Base-by-base conservation (phyloP, 2,888 invertebrate genomes). In the Trissolcus brochymenae region DNA sequence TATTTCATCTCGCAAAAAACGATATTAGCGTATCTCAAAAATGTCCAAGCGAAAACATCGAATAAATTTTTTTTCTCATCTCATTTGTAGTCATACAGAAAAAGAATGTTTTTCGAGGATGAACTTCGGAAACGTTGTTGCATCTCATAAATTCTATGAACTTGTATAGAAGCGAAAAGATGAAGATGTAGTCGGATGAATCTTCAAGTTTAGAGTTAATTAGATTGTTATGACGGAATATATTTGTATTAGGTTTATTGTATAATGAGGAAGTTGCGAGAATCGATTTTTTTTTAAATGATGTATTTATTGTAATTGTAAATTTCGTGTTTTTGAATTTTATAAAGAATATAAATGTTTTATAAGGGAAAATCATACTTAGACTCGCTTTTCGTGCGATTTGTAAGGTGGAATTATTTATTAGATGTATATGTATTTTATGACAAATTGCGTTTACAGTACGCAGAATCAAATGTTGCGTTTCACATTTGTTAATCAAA, bases 81-180 rank as follows among this genome's bases (percentile, higher is more conserved):
- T 55, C 62, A 62, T 71, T 67, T 35, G 35, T 35, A 59, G 66
- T 76, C 54, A 55, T 25, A 19, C 54, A 76, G 41, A 60, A 25
- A 19, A 64, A 64, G 46, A 66, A 62, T 67, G 67, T 72, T 76
- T 76, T 72, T 76, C 76, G 71, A 71, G 71, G 71, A 76, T 72
- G 67, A 76, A 76, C 76, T 76, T 71, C 71, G 76, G 76, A 76
- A 76, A 71, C 66, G 68, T 68, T 61, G 68, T 75, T 66, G 51
- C 76, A 70, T 76, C 75, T 75, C 68, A 51, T 21, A 56, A 67
- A 74, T 74, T 73, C n/a, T 60, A 66, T 41, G 16, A 49, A 66
- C 46, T 66, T 67, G 74, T 62, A 67, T 74, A 57, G 46, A 74
- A 74, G 50, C n/a, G 41, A 51, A 14, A 49, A 46, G 49, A 46